Evolutionary conservation across 2,888 invertebrate genomes (phyloP), one percentile per base, ranked within the genome.

Genomic region (Masnerella sp.): DNA sequence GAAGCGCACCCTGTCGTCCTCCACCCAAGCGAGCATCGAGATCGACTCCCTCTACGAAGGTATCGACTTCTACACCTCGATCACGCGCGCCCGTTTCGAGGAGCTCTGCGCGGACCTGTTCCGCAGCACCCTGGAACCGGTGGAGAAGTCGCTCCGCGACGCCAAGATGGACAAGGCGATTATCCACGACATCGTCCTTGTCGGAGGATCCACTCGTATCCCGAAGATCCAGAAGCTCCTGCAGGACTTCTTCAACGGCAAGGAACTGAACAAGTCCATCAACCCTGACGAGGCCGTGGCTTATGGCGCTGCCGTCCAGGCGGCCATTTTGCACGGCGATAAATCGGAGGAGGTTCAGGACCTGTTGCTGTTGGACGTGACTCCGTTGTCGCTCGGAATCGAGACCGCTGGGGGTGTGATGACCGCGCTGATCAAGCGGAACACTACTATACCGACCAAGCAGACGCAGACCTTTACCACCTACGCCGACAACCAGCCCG

Each of bases 401-500:
- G 96, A 96, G 87, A 94, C 94, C 1, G 94, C 94, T 62, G 94
- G 94, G 40, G 94, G 95, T 9, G 92, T 95, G 0, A 95, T 95
- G 95, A 94, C 95, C 0, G 93, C 93, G 71, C 88, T 96, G n/a
- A 93, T 96, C 15, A 94, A 95, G 82, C 91, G 96, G 78, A 95
- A 95, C 82, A 91, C 93, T 0, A 90, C 94, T 67, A 95, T 95
- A 82, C 95, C 95, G 1, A 94, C 92, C 80, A 93, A 93, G 76
- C 93, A 94, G 79, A 92, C 93, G 70, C 91, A 91, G 78, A 92
- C 91, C 0, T 98, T 97, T 84, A 95, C 96, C 2, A 98, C 97
- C 0, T 97, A 96, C 84, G 90, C 95, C 11, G 97, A 98, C 88
- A 97, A 97, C 83, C 97, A 98, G 85, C 93, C 95, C 14, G 95